Conservation (phyloP, 64 coral and sea anemone genomes). For the Trachythela sp. region DNA sequence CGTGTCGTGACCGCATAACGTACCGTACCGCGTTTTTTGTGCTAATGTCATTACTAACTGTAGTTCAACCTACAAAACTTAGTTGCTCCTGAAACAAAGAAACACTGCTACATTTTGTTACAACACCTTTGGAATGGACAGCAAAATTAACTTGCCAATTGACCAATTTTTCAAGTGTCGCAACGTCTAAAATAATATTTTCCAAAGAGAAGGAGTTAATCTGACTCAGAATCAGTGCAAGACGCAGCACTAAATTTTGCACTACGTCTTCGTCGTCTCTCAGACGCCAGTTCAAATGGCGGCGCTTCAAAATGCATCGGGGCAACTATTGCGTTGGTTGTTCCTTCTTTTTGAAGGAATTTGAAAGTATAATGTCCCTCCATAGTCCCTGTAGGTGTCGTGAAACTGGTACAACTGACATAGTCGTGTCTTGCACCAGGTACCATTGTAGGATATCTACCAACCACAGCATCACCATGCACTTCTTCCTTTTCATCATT, state of each 20-base stretch:
- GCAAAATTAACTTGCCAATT: no score
- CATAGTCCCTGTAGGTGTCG: conserved; percentile 78
- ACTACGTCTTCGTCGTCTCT: conserved; percentile 30
- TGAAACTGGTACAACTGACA: conserved; percentile 92
- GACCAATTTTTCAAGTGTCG: no score
- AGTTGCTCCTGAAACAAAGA: no score
- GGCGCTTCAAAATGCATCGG: conserved; percentile 75
- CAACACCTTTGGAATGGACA: no score
- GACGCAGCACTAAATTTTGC: not conserved
- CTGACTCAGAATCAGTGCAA: not conserved
- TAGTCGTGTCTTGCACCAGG: conserved; percentile 85
- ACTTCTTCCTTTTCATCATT: conserved; percentile 77
- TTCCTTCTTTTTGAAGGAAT: conserved; percentile 48
- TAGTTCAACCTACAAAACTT: no score
- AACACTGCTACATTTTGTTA: no score
- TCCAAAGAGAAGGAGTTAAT: not conserved
- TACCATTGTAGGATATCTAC: conserved; percentile 69
- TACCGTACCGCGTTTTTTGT: no score
- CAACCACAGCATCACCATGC: conserved; percentile 76
- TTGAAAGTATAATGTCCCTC: conserved; percentile 81
- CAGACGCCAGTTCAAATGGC: conserved; percentile 58
- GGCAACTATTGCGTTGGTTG: conserved; percentile 64
- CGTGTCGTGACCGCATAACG: no score
- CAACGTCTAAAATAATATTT: no score
- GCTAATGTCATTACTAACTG: no score